Evolutionary conservation across 2,888 invertebrate species (phyloP).

Genomic region (Amblyteles armatorius): DNA sequence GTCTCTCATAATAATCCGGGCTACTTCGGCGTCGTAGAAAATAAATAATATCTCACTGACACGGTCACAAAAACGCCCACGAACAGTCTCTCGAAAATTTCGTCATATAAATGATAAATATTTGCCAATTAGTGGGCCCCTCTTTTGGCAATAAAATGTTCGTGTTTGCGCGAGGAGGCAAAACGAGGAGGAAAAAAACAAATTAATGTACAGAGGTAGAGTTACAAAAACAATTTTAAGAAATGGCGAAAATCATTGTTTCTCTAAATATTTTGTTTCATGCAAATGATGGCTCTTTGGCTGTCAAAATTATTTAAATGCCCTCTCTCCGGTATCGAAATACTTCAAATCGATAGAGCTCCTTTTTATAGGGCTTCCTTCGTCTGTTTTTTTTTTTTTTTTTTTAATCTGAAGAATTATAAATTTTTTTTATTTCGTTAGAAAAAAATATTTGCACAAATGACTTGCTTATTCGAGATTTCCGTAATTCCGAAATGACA

Average conservation of each 20-base stretch:
- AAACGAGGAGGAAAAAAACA: neutral
- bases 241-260: neutral
- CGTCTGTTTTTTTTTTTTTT: neutral
- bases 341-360: slow-evolving; percentile 6
- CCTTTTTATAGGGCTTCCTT: neutral
- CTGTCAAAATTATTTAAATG: slow-evolving; percentile 4
- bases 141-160: neutral
- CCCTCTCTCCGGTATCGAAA: neutral
- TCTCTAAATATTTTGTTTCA: neutral
- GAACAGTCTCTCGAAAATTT: slow-evolving; percentile 7
- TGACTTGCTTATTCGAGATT: neutral
- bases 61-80: slow-evolving; percentile 16
- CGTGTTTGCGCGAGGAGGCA: neutral
- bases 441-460: neutral
- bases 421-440: neutral
- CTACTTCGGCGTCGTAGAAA: slow-evolving; percentile 10
- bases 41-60: slow-evolving; percentile 28
- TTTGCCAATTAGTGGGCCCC: neutral
- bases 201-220: neutral
- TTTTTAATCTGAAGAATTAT: neutral
- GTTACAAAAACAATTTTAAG: neutral
- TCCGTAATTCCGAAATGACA: slow-evolving; percentile 28
- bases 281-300: neutral
- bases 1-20: slow-evolving; percentile 76
- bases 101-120: slow-evolving; percentile 12